Percentiles rank a stretch among this genome's conserved stretches.
Evolutionary conservation across 2,888 invertebrate species (phyloP).

Genomic region (Uropetala carovei): DNA sequence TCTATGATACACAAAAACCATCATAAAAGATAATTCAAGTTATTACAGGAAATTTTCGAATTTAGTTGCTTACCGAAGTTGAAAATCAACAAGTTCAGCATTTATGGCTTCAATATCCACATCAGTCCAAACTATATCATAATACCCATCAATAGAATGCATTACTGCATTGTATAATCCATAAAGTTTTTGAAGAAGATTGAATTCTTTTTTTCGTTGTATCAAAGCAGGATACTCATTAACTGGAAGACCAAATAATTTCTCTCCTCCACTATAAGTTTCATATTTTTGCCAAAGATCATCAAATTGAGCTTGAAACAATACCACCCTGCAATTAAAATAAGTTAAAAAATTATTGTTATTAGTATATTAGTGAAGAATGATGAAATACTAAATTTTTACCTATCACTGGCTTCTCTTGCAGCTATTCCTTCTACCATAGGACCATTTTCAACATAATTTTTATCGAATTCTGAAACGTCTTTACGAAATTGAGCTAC

Average conservation of each 20-base stretch:
- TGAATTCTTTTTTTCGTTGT: slow-evolving; percentile 89
- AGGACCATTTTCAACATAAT: slow-evolving; percentile 88
- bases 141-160: slow-evolving; percentile 91
- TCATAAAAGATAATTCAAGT: background rate
- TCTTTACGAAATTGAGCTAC: slow-evolving; percentile 82
- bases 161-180: slow-evolving; percentile 88
- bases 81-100: slow-evolving; percentile 88
- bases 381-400: slow-evolving; percentile 66
- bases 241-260: slow-evolving; percentile 88
- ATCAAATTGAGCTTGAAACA: slow-evolving; percentile 89
- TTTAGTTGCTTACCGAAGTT: slow-evolving; percentile 80
- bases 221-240: slow-evolving; percentile 89
- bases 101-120: slow-evolving; percentile 90
- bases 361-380: background rate
- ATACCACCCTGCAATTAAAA: slow-evolving; percentile 77
- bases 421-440: slow-evolving; percentile 90
- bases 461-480: slow-evolving; percentile 83
- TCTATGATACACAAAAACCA: too few species aligned
- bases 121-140: slow-evolving; percentile 89
- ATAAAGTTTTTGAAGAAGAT: slow-evolving; percentile 89
- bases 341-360: background rate
- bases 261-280: slow-evolving; percentile 90
- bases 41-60: background rate
- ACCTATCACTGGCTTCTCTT: slow-evolving; percentile 91
- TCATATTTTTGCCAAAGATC: slow-evolving; percentile 88